Conservation (phyloP, 2,113 vertebrate genomes). For the Pituophis catenifer region DNA sequence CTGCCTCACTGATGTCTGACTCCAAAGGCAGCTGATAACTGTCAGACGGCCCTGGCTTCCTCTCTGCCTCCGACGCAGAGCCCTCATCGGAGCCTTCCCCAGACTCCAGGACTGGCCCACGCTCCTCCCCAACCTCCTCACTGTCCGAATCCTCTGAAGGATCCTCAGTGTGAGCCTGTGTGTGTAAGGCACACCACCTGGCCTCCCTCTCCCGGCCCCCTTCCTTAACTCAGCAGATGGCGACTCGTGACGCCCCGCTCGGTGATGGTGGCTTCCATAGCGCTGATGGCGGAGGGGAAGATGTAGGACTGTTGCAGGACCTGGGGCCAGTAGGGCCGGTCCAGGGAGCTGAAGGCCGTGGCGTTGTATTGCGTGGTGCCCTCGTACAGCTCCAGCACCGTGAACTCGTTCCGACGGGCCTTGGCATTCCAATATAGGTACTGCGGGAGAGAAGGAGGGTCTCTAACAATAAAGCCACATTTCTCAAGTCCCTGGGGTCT, state of each 20-base stretch:
- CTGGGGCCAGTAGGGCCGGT: slow-evolving; percentile 87
- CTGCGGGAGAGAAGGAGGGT: slow-evolving; percentile 53
- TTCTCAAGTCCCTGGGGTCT: not conserved
- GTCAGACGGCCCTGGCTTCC: too few relatives aligned
- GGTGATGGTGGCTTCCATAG: slow-evolving; percentile 94
- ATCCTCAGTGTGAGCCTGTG: too few relatives aligned
- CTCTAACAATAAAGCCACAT: not conserved
- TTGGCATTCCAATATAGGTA: slow-evolving; percentile 98
- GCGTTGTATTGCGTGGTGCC: slow-evolving; percentile 96
- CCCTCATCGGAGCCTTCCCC: too few relatives aligned
- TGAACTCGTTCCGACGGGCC: slow-evolving; percentile 91
- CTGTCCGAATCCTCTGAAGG: not conserved
- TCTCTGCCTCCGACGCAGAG: too few relatives aligned
- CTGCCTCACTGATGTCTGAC: too few relatives aligned
- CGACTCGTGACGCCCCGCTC: slow-evolving; percentile 98
- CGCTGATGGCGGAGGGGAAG: slow-evolving; percentile 91
- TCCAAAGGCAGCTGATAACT: too few relatives aligned
- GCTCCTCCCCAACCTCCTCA: too few relatives aligned
- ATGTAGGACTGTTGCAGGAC: slow-evolving; percentile 97
- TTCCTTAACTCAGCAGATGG: slow-evolving; percentile 87
- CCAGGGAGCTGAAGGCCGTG: slow-evolving; percentile 95
- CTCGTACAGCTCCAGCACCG: slow-evolving; percentile 91
- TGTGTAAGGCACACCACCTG: not conserved
- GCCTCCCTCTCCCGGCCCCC: not conserved
- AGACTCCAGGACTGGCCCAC: too few relatives aligned